Evolutionary conservation across 2,797 vertebrate species (phyloP).

Genomic region (Gymnopithys bicolor): DNA sequence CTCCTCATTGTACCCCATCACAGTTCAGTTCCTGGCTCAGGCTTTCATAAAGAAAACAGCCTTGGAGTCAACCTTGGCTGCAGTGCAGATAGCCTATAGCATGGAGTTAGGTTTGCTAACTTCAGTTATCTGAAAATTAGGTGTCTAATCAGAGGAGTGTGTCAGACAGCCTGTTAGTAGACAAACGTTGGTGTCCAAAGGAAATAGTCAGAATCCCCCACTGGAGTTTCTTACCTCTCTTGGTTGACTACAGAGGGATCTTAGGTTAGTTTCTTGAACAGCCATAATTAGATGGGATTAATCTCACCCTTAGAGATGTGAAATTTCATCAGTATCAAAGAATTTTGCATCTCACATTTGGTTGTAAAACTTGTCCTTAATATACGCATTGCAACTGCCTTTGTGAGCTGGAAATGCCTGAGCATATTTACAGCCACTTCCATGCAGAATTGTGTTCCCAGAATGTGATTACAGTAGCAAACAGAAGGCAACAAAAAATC

Average conservation of each 20-base stretch:
- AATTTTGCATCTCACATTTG: neutral
- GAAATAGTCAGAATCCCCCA: neutral
- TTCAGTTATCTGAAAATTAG: neutral
- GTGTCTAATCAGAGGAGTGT: neutral
- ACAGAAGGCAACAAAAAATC: neutral
- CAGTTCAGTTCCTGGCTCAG: neutral
- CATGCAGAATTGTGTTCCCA: neutral
- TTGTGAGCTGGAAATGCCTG: neutral
- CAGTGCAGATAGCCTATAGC: neutral
- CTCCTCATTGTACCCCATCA: neutral
- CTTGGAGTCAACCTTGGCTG: neutral
- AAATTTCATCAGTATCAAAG: neutral
- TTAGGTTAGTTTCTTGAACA: neutral
- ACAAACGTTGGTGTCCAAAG: neutral
- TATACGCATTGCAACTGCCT: neutral
- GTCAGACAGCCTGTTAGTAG: neutral
- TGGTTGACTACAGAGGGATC: neutral
- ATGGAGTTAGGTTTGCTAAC: neutral
- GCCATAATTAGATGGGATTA: neutral
- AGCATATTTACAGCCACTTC: slow-evolving; percentile 2
- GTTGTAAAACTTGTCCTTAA: neutral
- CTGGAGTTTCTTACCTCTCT: neutral
- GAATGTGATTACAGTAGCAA: slow-evolving; percentile 8
- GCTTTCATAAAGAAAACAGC: neutral
- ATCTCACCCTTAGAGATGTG: neutral